Conservation (phyloP, 2,113 vertebrate genomes). For the Indicator maculatus region DNA sequence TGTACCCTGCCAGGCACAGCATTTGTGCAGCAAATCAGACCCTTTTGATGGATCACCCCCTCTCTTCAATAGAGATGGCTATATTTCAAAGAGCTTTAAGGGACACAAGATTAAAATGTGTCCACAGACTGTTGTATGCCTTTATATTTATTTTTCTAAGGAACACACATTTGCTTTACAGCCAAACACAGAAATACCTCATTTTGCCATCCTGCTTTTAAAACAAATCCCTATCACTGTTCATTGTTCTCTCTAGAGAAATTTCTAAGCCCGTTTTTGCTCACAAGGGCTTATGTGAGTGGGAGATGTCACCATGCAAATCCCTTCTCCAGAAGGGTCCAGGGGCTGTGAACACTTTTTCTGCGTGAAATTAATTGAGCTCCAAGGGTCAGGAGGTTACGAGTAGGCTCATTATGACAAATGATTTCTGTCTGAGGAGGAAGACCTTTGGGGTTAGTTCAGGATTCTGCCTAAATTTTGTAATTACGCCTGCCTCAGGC, state of each 20-base stretch:
- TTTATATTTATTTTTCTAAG: neutral
- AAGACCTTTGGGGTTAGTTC: conserved; percentile 72
- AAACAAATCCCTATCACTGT: neutral
- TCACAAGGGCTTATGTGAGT: neutral
- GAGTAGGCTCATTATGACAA: conserved; percentile 74
- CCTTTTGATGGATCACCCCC: neutral
- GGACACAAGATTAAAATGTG: neutral
- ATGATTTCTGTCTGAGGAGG: conserved; percentile 74
- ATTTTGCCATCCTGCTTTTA: neutral
- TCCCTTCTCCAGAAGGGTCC: conserved; percentile 38
- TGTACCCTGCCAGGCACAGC: neutral
- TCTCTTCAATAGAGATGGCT: neutral
- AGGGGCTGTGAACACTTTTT: conserved; percentile 54
- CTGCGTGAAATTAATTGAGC: conserved; percentile 75
- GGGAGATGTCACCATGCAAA: neutral
- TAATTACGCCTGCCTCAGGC: conserved; percentile 68
- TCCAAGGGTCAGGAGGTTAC: conserved; percentile 68
- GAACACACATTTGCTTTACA: neutral
- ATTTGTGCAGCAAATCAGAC: neutral
- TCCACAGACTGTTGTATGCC: neutral
- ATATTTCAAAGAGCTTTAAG: neutral
- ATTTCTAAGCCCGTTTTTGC: conserved; percentile 2
- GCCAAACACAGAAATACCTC: neutral
- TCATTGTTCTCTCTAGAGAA: neutral
- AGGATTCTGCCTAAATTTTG: conserved; percentile 71